These are phyloP conservation scores for Promerops cafer DNA, from an alignment of 2,113 vertebrate genomes.

Conservation along the genomic window DNA sequence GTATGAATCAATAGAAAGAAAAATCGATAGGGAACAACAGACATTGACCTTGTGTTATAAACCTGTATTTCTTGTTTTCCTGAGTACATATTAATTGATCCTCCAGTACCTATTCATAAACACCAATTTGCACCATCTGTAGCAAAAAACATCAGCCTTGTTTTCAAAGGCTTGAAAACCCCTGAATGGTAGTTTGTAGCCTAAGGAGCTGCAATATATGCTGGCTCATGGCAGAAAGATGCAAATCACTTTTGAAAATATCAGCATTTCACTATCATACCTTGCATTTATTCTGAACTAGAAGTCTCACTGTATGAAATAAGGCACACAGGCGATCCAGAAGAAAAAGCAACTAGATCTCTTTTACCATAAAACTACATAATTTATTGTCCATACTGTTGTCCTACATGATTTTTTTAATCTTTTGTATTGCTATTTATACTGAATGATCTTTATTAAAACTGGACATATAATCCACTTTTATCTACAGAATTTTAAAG, in stretches of 20 bases:
- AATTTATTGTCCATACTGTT: neutral
- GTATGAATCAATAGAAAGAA: constrained; percentile 12
- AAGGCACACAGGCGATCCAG: neutral
- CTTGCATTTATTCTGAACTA: neutral
- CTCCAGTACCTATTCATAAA: neutral
- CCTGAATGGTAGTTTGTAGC: neutral
- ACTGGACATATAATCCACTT: neutral
- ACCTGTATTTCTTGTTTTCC: neutral
- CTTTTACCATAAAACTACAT: neutral
- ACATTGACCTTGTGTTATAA: neutral
- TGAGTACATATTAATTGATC: neutral
- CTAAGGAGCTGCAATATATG: neutral
- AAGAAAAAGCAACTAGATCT: neutral
- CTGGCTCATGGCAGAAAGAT: neutral
- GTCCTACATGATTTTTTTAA: neutral
- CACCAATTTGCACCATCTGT: neutral
- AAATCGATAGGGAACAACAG: neutral
- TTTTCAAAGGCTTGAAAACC: neutral
- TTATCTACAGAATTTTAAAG: neutral
- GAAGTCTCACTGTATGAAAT: neutral
- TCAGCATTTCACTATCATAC: neutral
- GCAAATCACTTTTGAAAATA: neutral
- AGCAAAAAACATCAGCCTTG: neutral
- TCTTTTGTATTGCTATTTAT: neutral
- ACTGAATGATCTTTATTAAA: neutral